Conservation (phyloP, 2,797 vertebrate species). For the Scomberomorus guttatus region DNA sequence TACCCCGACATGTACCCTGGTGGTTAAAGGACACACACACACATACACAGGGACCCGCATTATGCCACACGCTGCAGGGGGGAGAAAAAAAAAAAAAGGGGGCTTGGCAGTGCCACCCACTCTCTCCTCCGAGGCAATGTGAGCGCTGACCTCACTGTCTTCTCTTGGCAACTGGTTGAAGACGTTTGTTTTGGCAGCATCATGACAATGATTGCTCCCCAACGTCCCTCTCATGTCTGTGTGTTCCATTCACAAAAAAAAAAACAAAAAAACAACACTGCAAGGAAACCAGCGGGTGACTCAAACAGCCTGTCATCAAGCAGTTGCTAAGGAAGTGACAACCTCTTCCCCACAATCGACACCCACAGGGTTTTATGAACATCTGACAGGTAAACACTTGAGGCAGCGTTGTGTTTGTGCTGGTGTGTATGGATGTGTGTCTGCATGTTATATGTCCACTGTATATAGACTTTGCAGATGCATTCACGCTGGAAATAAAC, state of each 20-base stretch:
- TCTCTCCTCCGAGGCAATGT: constrained; percentile 37
- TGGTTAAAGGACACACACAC: constrained; percentile 29
- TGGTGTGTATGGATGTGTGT: constrained; percentile 16
- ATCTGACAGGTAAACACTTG: constrained; percentile 37
- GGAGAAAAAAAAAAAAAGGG: constrained; percentile 15
- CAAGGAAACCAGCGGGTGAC: constrained; percentile 26
- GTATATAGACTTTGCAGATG: neutral
- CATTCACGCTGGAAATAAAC: constrained; percentile 4
- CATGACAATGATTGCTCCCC: constrained; percentile 52
- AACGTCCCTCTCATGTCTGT: constrained; percentile 17
- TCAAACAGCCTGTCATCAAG: constrained; percentile 38
- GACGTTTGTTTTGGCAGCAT: constrained; percentile 69
- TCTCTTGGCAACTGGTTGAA: constrained; percentile 59
- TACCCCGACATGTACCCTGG: neutral
- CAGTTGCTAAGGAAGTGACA: constrained; percentile 49
- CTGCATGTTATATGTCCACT: neutral
- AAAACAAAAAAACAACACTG: neutral
- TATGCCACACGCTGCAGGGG: constrained; percentile 28
- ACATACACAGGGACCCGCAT: constrained; percentile 26
- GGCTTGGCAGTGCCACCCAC: constrained; percentile 40
- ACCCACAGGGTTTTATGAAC: constrained; percentile 7
- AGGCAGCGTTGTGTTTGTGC: neutral
- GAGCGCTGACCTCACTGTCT: constrained; percentile 53
- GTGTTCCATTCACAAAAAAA: constrained; percentile 45
- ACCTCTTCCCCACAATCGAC: constrained; percentile 23